phyloP scores from a whole-genome alignment of 1,140 invertebrate genomes.

The Glomeris maerens region DNA sequence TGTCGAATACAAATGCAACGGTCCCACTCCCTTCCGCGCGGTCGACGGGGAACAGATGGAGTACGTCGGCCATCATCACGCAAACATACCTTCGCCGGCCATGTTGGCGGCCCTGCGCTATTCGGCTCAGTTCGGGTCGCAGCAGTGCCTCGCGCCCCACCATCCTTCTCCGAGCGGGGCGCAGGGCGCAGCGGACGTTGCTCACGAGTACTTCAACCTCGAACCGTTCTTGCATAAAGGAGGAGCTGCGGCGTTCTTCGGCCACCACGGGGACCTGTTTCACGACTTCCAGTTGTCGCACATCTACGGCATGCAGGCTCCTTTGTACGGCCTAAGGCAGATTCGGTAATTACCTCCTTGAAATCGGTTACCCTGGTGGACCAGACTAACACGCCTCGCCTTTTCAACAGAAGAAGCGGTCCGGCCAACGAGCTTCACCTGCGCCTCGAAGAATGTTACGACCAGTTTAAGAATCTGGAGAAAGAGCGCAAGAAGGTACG shows the following conservation, averaged over 20 bases:
- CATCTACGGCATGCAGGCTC: slow-evolving; percentile 19
- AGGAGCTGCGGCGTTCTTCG: slow-evolving; percentile 13
- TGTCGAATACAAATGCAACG: too few relatives aligned
- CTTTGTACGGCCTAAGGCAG: slow-evolving; percentile 20
- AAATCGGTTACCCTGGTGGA: not conserved
- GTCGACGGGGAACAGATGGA: too few relatives aligned
- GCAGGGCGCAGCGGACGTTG: not conserved
- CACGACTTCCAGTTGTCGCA: slow-evolving; percentile 17
- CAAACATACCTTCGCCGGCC: too few relatives aligned
- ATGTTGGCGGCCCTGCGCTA: too few relatives aligned
- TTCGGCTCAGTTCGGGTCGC: too few relatives aligned
- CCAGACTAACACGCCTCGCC: not conserved
- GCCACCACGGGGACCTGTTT: slow-evolving; percentile 13
- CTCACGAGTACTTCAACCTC: slow-evolving; percentile 13
- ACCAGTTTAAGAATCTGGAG: slow-evolving; percentile 65
- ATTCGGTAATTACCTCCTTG: slow-evolving; percentile 16
- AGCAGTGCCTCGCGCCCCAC: too few relatives aligned
- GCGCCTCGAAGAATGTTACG: slow-evolving; percentile 63
- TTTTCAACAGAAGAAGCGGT: slow-evolving; percentile 32
- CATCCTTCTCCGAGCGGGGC: too few relatives aligned
- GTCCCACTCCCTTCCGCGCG: too few relatives aligned
- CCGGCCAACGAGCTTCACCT: slow-evolving; percentile 51
- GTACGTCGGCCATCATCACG: too few relatives aligned
- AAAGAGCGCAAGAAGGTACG: slow-evolving; percentile 59
- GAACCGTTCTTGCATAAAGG: slow-evolving; percentile 13